phyloP scores from a whole-genome alignment of 2,797 vertebrate species.

The Crypturellus tataupa region DNA sequence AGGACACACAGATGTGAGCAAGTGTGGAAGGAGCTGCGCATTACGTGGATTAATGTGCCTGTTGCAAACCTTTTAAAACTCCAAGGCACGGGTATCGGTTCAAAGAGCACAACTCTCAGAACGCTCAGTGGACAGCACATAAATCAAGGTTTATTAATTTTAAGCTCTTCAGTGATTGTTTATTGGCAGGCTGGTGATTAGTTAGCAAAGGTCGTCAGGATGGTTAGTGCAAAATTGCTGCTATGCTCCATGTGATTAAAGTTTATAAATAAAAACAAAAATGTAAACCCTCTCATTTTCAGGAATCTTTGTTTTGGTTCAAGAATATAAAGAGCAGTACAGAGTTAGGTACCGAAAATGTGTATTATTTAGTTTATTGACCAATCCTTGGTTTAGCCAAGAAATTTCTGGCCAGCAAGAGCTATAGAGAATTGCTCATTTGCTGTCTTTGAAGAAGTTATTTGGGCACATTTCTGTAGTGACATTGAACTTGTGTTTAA shows the following conservation, averaged over 20 bases:
- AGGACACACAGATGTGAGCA: conserved; percentile 26
- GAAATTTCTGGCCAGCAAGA: conserved; percentile 44
- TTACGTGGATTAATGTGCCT: not conserved
- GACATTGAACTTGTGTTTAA: not conserved
- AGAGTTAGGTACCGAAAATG: not conserved
- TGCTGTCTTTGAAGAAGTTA: not conserved
- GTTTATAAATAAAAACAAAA: not conserved
- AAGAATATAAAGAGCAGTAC: not conserved
- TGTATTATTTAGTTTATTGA: not conserved
- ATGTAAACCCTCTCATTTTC: not conserved
- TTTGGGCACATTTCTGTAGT: conserved; percentile 44
- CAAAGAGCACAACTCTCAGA: not conserved
- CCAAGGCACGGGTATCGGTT: not conserved
- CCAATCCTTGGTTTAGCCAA: conserved; percentile 41
- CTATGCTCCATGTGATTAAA: not conserved
- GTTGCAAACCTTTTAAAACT: conserved; percentile 17
- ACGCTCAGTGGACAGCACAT: not conserved
- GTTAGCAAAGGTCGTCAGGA: not conserved
- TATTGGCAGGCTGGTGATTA: not conserved
- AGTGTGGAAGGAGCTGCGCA: not conserved
- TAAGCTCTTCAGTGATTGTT: not conserved
- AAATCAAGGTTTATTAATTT: not conserved
- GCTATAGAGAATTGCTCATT: conserved; percentile 56
- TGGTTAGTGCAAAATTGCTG: not conserved
- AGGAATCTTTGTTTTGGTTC: not conserved